Evolutionary conservation across 2,888 invertebrate species (phyloP).

Genomic region (Zeuzera pyrina): DNA sequence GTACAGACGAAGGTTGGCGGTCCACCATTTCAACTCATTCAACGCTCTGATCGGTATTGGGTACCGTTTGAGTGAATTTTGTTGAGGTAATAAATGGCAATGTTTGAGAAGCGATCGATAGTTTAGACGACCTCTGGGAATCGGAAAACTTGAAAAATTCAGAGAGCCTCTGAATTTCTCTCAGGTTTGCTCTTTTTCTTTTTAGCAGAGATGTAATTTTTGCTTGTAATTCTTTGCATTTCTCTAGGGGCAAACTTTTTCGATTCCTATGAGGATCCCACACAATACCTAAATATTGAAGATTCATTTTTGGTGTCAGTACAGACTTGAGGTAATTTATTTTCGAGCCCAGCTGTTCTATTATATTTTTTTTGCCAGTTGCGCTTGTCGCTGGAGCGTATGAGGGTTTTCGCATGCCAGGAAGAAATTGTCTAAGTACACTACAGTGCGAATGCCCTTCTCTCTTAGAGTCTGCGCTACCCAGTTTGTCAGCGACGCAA

Average conservation of each 20-base stretch:
- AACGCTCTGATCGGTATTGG: not conserved
- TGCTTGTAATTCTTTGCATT: too few relatives aligned
- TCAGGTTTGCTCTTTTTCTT: too few relatives aligned
- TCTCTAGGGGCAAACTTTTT: too few relatives aligned
- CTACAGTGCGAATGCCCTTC: slow-evolving; percentile 9
- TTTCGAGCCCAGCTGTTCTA: slow-evolving; percentile 12
- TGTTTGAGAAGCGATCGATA: not conserved
- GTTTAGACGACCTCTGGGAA: not conserved
- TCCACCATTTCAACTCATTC: not conserved
- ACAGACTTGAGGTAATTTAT: slow-evolving; percentile 14
- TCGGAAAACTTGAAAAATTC: slow-evolving; percentile 1
- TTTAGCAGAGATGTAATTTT: not conserved
- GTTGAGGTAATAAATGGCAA: too few relatives aligned
- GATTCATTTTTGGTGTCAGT: slow-evolving; percentile 5
- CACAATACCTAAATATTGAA: slow-evolving; percentile 3
- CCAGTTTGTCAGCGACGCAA: slow-evolving; percentile 15
- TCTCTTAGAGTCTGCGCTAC: slow-evolving; percentile 12
- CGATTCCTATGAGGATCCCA: slow-evolving; percentile 6
- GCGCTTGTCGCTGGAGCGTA: slow-evolving; percentile 6
- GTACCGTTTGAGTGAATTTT: not conserved
- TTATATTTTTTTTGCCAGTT: slow-evolving; percentile 1
- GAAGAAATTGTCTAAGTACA: slow-evolving; percentile 18
- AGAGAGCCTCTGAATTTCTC: not conserved
- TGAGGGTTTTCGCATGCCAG: slow-evolving; percentile 9
- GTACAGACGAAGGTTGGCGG: not conserved